These are phyloP conservation scores for Hylaea fasciaria DNA, from an alignment of 2,888 invertebrate genomes.

Conservation along the genomic window DNA sequence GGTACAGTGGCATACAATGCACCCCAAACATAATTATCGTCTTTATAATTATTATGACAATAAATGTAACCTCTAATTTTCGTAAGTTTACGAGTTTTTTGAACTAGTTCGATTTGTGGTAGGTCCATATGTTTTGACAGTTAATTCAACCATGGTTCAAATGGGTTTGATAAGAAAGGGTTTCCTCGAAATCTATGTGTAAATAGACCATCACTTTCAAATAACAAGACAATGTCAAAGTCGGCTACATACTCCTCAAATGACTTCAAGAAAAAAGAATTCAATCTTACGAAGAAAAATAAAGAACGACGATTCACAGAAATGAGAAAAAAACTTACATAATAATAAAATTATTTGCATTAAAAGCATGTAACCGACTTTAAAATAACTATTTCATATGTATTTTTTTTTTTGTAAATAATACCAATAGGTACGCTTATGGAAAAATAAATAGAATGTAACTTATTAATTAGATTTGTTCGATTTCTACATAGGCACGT, in stretches of 20 bases:
- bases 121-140: too few species aligned
- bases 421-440: slow-evolving; percentile 44
- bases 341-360: slow-evolving; percentile 22
- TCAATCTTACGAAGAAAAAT: slow-evolving; percentile 32
- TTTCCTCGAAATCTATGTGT: slow-evolving; percentile 2
- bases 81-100: too few species aligned
- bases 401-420: slow-evolving; percentile 40
- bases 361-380: slow-evolving; percentile 50
- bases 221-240: slow-evolving; percentile 50
- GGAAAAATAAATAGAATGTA: slow-evolving; percentile 45
- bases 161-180: too few species aligned
- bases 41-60: too few species aligned
- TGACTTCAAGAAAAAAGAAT: slow-evolving; percentile 24
- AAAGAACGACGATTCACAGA: slow-evolving; percentile 7
- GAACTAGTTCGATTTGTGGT: too few species aligned
- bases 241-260: slow-evolving; percentile 51
- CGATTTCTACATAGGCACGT: slow-evolving; percentile 36
- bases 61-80: too few species aligned
- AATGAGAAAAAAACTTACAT: slow-evolving; percentile 19
- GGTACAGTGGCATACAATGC: too few species aligned
- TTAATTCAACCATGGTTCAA: too few species aligned
- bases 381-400: slow-evolving; percentile 28
- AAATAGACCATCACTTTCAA: slow-evolving; percentile 31
- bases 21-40: too few species aligned
- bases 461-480: slow-evolving; percentile 43